phyloP scores from a whole-genome alignment of 2,113 vertebrate genomes.

The Hemiprocne comata region DNA sequence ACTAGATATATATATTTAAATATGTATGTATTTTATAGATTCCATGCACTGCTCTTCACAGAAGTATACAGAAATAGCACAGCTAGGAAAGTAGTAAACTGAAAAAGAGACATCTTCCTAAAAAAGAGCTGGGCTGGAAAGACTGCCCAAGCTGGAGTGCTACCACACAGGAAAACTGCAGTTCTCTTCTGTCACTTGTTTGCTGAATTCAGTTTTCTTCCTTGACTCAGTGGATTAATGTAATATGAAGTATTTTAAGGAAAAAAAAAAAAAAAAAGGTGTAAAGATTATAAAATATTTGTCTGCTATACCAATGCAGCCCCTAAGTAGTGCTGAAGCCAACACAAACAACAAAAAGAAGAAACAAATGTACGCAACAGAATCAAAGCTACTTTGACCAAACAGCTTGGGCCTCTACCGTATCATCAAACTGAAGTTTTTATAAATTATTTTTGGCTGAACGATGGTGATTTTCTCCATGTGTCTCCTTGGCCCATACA shows the following conservation, averaged over 20 bases:
- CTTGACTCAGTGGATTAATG: not conserved
- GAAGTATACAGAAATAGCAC: not conserved
- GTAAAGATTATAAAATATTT: not conserved
- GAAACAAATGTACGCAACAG: not conserved
- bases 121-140: not conserved
- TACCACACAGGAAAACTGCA: not conserved
- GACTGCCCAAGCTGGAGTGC: not conserved
- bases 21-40: not conserved
- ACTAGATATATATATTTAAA: not conserved
- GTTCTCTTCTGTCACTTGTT: not conserved
- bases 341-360: not conserved
- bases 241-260: not conserved
- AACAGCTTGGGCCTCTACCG: not conserved
- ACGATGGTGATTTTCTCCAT: not conserved
- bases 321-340: not conserved
- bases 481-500: not conserved
- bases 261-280: not conserved
- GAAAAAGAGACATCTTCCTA: not conserved
- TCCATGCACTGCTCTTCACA: not conserved
- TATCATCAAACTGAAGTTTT: not conserved
- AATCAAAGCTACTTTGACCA: not conserved
- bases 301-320: not conserved
- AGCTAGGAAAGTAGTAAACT: not conserved
- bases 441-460: not conserved
- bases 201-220: not conserved